Evolutionary conservation across 2,888 invertebrate genomes (phyloP).

Genomic region (Drosophila ezoana): DNA sequence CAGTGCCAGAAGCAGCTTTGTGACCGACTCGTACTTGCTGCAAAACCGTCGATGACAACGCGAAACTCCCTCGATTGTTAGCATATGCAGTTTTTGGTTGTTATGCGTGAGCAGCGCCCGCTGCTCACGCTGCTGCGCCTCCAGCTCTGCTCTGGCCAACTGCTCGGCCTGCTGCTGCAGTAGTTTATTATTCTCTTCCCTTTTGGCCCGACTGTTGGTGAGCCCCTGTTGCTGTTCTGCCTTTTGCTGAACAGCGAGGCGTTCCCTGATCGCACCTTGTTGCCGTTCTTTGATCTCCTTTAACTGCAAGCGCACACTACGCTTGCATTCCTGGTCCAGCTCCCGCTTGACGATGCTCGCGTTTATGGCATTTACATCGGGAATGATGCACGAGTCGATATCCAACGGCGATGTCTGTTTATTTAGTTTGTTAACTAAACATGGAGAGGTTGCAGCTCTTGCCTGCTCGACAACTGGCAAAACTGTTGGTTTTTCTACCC

Average conservation of each 20-base stretch:
- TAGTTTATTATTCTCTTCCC: constrained; percentile 57
- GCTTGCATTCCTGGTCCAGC: constrained; percentile 69
- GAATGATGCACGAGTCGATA: constrained; percentile 42
- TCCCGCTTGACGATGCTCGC: constrained; percentile 69
- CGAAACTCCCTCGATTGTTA: constrained; percentile 86
- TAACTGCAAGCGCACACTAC: constrained; percentile 55
- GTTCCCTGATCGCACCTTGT: constrained; percentile 12
- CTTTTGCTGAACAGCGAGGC: neutral
- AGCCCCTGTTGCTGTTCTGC: constrained; percentile 34
- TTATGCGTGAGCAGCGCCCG: constrained; percentile 63
- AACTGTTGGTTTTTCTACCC: neutral
- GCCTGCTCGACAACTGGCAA: neutral
- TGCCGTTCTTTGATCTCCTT: constrained; percentile 50
- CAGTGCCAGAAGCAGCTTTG: constrained; percentile 84
- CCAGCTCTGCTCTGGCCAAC: constrained; percentile 60
- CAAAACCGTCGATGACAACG: constrained; percentile 87
- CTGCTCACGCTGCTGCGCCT: constrained; percentile 70
- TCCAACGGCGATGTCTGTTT: constrained; percentile 19
- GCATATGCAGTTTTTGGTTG: constrained; percentile 70
- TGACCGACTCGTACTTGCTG: constrained; percentile 86
- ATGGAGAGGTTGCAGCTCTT: neutral
- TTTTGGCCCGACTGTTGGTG: constrained; percentile 42
- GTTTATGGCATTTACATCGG: constrained; percentile 62
- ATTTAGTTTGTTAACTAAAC: neutral
- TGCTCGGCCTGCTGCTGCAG: constrained; percentile 76